phyloP scores from a whole-genome alignment of 2,797 vertebrate genomes.

The Nyctalus aviator region DNA sequence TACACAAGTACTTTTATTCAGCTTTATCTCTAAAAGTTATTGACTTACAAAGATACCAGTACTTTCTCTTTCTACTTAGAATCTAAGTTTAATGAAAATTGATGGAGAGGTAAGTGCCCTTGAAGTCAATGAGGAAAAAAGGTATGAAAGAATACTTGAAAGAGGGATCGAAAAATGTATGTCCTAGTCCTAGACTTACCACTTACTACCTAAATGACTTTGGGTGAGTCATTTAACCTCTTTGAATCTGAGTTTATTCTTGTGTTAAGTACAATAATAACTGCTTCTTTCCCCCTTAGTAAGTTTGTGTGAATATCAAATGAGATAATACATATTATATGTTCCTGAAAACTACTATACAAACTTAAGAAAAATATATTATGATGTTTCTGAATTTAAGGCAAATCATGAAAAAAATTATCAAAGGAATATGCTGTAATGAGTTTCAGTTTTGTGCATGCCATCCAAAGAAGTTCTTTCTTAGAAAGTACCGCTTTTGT shows the following conservation, averaged over 20 bases:
- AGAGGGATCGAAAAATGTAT: neutral
- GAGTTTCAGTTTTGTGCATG: neutral
- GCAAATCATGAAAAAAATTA: neutral
- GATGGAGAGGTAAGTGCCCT: neutral
- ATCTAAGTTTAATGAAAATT: conserved; percentile 1
- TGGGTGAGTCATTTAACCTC: neutral
- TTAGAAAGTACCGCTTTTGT: neutral
- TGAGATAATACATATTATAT: neutral
- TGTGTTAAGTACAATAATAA: neutral
- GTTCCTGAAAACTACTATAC: neutral
- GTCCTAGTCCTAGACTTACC: neutral
- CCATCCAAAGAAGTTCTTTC: conserved; percentile 32
- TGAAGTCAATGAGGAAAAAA: conserved; percentile 26
- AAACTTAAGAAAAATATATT: neutral
- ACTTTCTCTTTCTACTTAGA: conserved; percentile 29
- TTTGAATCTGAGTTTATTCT: neutral
- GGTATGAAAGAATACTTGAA: conserved; percentile 34
- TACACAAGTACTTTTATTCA: neutral
- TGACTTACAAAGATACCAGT: neutral
- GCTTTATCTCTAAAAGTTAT: conserved; percentile 24
- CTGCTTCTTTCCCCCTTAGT: neutral
- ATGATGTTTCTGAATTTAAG: conserved; percentile 3
- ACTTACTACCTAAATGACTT: neutral
- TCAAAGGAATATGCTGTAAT: neutral
- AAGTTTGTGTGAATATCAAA: conserved; percentile 13